Base-by-base conservation (phyloP, 53 echinoderm and acorn worm species). In the Apostichopus leukothele region DNA sequence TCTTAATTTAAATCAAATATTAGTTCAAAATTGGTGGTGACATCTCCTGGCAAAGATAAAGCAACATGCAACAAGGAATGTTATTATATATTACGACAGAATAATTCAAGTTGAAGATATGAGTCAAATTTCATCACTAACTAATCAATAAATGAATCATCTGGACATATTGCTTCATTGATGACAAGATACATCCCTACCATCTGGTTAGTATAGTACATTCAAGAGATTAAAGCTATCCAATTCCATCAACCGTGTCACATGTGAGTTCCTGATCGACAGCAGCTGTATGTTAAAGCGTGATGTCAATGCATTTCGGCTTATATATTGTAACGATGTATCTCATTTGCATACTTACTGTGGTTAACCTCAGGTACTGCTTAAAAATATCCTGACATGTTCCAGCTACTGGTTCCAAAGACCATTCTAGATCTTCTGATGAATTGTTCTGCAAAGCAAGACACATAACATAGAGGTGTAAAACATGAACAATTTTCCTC, bases 341-440 rank as follows among this genome's bases (percentile, higher is more conserved):
- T 57, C 10, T 57, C 57, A 57, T 5, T 57, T 10, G 8, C 1
- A 63, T 18, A 91, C 96, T 95, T 91, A 97, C 98, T 5, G 95
- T 71, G 54, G 98, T 97, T 57, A 97, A 86, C 71, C 98, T 94
- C 71, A 97, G 89, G 90, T 97, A 97, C 86, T 95, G 94, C 83
- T 97, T 97, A 90, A 90, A 92, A 52, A 95, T 88, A 0, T 94
- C 94, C 67, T 95, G 90, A 67, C 91, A 75, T 52, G 98, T 95
- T 16, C 98, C 98, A 26, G 91, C 75, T 3, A 97, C 91, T 9
- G 98, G 98, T 76, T 97, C 94, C 78, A 94, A 83, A 5, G 93
- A 94, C 95, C 98, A 95, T 63, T 92, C 92, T 10, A 91, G 75
- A 21, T 96, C 96, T 83, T 94, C 94, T 26, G 88, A 89, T 75